phyloP scores from a whole-genome alignment of 2,888 invertebrate species.

The Heteromurus nitidus region DNA sequence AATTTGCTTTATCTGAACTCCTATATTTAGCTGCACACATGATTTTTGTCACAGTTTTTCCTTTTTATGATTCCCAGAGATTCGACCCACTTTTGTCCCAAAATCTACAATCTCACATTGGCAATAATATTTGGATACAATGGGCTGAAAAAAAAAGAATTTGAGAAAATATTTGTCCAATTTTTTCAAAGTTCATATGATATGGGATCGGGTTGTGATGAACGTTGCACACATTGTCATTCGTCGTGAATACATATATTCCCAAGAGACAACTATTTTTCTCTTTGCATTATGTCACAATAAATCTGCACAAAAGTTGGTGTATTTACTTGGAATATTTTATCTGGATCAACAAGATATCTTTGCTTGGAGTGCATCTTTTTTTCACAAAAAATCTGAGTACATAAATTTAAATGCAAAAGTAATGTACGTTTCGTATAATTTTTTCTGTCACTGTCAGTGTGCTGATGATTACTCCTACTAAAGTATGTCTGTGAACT shows the following conservation, averaged over 20 bases:
- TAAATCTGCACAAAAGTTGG: not conserved
- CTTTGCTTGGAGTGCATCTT: not conserved
- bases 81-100: constrained; percentile 3
- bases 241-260: too few species aligned
- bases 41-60: too few species aligned
- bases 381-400: not conserved
- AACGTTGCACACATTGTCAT: too few species aligned
- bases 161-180: not conserved
- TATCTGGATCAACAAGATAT: not conserved
- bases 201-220: not conserved
- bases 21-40: too few species aligned
- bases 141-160: not conserved
- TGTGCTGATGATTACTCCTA: constrained; percentile 13
- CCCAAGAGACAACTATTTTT: too few species aligned
- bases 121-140: constrained; percentile 12
- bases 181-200: not conserved
- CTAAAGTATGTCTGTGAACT: not conserved
- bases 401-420: constrained; percentile 28
- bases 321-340: not conserved
- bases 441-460: too few species aligned
- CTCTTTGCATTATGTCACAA: not conserved
- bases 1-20: too few species aligned
- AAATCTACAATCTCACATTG: not conserved
- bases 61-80: constrained; percentile 6
- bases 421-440: not conserved